Conservation (phyloP, 2,113 vertebrate species). For the Spea bombifrons region DNA sequence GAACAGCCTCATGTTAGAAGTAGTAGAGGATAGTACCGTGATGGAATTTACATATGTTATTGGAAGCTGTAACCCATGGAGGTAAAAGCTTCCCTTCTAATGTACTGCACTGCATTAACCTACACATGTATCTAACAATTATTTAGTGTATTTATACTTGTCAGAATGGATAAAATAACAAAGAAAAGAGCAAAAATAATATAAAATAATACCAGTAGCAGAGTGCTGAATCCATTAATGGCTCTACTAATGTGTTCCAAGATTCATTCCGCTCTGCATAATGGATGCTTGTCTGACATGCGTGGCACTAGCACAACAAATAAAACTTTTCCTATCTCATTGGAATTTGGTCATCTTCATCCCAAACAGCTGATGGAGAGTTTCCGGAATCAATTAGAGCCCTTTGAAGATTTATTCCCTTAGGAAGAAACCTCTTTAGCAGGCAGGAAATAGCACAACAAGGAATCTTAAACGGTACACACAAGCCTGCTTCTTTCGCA, state of each 20-base stretch:
- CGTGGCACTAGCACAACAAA: background rate
- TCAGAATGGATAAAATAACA: too few species aligned
- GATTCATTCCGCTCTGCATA: background rate
- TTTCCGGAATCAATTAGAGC: constrained; percentile 36
- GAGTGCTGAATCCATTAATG: background rate
- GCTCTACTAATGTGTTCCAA: background rate
- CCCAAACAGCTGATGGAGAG: constrained; percentile 10
- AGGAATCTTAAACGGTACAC: background rate
- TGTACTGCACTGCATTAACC: too few species aligned
- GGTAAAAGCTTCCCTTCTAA: too few species aligned
- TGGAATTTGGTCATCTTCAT: background rate
- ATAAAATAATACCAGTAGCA: too few species aligned
- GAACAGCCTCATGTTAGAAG: too few species aligned
- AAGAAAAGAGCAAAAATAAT: too few species aligned
- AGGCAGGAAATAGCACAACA: constrained; percentile 19
- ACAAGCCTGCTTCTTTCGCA: background rate
- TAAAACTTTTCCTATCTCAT: background rate
- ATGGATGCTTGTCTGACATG: background rate
- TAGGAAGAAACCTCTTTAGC: constrained; percentile 7
- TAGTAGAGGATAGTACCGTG: too few species aligned
- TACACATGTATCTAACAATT: too few species aligned
- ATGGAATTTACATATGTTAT: too few species aligned
- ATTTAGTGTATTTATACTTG: too few species aligned
- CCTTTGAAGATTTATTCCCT: background rate
- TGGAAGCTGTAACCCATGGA: too few species aligned